Evolutionary conservation across 1,140 invertebrate species (phyloP), one percentile per base, ranked within the genome.

Genomic region (Schmidtea mediterranea): DNA sequence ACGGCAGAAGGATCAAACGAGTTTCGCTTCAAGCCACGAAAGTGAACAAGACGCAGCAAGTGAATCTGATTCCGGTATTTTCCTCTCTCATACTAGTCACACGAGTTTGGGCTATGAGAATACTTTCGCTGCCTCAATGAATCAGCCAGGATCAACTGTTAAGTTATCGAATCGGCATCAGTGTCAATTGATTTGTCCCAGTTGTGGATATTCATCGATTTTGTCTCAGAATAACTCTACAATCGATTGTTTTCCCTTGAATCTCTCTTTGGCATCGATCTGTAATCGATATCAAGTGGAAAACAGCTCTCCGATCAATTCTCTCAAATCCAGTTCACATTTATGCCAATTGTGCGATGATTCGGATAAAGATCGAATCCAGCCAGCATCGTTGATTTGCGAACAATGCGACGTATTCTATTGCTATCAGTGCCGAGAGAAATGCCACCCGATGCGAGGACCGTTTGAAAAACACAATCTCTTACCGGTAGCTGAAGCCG

Each of bases 351-450:
- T 92, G 72, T 94, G 87, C 66, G 81, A 82, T 60, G 52, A 54
- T 1, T 78, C 78, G 52, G 72, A 75, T 13, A 74, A 77, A 0
- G 73, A 75, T 38, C 76, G 78, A 24, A 32, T 75, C 37, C 76
- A 78, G 24, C 26, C 26, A 32, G 86, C 87, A 0, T 75, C 78
- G 16, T 75, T 82, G 9, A 75, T 83, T 57, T 94, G 89, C 67
- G 82, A 92, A 62, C 84, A 92, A 65, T 95, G 87, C 68, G 82
- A 89, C 62, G 80, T 89, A 40, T 75, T 83, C 52, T 94, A 92
- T 62, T 95, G 89, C 66, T 79, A 83, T 52, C 67, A 71, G 26
- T 95, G 89, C 59, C 74, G 80, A 1, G 82, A 89, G 54, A 75
- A 76, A 12, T 90, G 83, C 65, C 89, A 95, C 64, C 86, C 87